Evolutionary conservation across 2,888 invertebrate species (phyloP).

Genomic region (Ctena decussata): DNA sequence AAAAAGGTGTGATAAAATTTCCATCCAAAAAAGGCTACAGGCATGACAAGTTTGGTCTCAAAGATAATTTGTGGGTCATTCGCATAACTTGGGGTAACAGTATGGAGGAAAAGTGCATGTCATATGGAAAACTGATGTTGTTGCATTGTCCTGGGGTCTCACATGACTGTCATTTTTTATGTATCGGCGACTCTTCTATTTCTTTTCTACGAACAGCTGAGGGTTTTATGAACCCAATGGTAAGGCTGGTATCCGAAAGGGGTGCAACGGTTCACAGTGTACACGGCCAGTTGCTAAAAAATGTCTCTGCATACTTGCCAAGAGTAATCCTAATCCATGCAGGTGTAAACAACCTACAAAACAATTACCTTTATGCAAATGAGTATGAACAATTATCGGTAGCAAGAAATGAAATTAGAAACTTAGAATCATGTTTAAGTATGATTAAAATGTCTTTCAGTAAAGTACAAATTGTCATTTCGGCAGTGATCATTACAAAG

Average conservation of each 20-base stretch:
- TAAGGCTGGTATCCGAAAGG: not conserved
- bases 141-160: not conserved
- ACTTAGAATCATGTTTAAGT: no score
- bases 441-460: no score
- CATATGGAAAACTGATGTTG: not conserved
- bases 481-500: no score
- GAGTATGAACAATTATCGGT: not conserved
- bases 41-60: not conserved
- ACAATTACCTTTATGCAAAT: not conserved
- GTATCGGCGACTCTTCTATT: not conserved
- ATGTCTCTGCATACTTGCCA: not conserved
- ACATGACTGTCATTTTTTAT: not conserved
- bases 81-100: not conserved
- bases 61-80: not conserved
- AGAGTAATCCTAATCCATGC: not conserved
- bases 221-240: not conserved
- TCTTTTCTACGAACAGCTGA: not conserved
- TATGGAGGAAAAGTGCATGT: not conserved
- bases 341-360: not conserved
- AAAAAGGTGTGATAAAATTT: not conserved
- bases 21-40: not conserved
- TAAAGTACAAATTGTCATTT: no score
- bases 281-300: not conserved
- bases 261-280: not conserved
- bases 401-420: not conserved